These are phyloP conservation scores for Dolichopus griseipennis DNA, from an alignment of 2,888 invertebrate genomes.

Conservation along the genomic window DNA sequence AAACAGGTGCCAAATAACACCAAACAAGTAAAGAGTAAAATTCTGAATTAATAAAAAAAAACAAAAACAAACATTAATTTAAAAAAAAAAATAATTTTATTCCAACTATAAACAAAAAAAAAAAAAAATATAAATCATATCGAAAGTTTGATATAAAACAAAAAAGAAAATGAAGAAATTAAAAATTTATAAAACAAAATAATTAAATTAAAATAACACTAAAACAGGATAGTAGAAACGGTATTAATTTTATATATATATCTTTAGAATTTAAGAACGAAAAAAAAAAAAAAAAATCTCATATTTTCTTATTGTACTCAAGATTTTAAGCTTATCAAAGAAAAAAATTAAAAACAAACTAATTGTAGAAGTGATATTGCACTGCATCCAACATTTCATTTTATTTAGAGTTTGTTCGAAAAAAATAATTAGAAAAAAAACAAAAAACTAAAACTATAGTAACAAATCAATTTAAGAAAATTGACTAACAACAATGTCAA, in stretches of 20 bases:
- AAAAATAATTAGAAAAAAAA: too few relatives aligned
- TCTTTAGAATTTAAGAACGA: constrained; percentile 4
- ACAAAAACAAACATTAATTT: background rate
- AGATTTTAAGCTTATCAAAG: constrained; percentile 9
- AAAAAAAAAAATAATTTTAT: background rate
- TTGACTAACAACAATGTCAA: too few relatives aligned
- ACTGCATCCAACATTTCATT: background rate
- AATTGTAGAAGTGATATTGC: constrained; percentile 7
- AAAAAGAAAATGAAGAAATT: background rate
- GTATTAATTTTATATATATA: constrained; percentile 9
- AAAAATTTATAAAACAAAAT: background rate
- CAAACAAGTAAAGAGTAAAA: constrained; percentile 11
- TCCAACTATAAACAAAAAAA: background rate
- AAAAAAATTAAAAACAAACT: background rate
- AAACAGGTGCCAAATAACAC: constrained; percentile 24
- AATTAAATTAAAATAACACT: background rate
- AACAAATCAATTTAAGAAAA: too few relatives aligned
- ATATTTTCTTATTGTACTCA: constrained; percentile 10
- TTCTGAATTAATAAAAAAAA: background rate
- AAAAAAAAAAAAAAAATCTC: constrained; percentile 9
- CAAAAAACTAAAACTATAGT: too few relatives aligned
- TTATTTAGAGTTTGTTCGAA: too few relatives aligned
- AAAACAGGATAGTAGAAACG: constrained; percentile 7
- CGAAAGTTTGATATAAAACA: constrained; percentile 7
- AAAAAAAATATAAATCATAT: constrained; percentile 7